Conservation (phyloP, 1,140 invertebrate genomes). For the Drosophila guanche region DNA sequence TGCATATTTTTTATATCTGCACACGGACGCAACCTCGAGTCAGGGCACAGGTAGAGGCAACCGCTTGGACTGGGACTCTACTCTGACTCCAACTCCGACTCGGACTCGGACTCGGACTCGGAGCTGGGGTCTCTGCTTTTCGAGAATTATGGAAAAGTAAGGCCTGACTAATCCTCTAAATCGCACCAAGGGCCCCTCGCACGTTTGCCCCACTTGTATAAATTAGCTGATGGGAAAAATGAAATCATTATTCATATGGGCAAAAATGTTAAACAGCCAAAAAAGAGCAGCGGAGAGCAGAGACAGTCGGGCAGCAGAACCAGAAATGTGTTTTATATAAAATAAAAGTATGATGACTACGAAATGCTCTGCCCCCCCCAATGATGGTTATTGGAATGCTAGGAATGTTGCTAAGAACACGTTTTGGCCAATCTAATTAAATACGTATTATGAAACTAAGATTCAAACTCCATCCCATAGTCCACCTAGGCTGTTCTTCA, state of each 20-base stretch:
- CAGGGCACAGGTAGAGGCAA: conserved; percentile 53
- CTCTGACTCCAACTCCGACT: conserved; percentile 6
- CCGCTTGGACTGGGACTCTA: conserved; percentile 16
- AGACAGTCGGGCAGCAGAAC: conserved; percentile 20
- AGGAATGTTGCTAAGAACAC: conserved; percentile 18
- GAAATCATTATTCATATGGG: conserved; percentile 82
- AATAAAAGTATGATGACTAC: background rate
- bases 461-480: conserved; percentile 1
- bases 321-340: conserved; percentile 3
- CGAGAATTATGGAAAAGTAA: conserved; percentile 82
- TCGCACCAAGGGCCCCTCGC: conserved; percentile 72
- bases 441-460: no score
- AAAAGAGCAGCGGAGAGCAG: conserved; percentile 25
- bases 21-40: conserved; percentile 41
- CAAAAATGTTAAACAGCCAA: conserved; percentile 76
- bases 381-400: conserved; percentile 5
- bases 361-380: conserved; percentile 52
- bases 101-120: background rate
- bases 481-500: background rate
- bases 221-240: conserved; percentile 83
- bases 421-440: background rate
- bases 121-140: conserved; percentile 41
- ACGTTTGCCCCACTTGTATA: conserved; percentile 76
- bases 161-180: conserved; percentile 83
- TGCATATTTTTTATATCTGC: conserved; percentile 83